Base-by-base conservation (phyloP, 2,113 vertebrate genomes). In the Platichthys flesus region DNA sequence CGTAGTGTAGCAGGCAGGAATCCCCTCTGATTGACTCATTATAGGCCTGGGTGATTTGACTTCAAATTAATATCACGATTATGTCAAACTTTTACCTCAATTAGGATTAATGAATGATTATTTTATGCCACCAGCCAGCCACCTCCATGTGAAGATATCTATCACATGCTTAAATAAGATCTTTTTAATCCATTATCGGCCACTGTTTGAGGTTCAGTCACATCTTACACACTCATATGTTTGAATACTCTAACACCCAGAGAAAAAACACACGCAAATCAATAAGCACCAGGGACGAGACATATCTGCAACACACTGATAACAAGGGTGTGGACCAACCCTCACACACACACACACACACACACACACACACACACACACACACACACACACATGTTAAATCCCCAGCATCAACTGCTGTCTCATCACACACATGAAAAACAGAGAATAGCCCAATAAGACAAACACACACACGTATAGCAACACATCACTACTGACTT, bases 241-340 rank as follows among this genome's bases (percentile, higher is more conserved):
- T 37, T n/a, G 42, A 40, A 40, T 20, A 18, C 37, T 66, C 28
- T 51, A n/a, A 58, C 10, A 28, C 12, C 40, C n/a, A 8, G 18
- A 66, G 14, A 66, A 57, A 47, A 35, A n/a, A 60, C 71, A 52
- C 60, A 64, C 16, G 24, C 58, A 12, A 16, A 54, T 6, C 56
- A 14, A 7, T 47, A 58, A 59, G n/a, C n/a, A 23, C 63, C 35
- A 1, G 45, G 18, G 6, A 31, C 31, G 1, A 51, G 60, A 4
- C 31, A 66, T 63, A 84, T 90, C 88, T 93, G 91, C 56, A 65
- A 59, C 63, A 20, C 40, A 52, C 83, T 87, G 91, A 93, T 92
- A 92, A 91, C 81, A 76, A 10, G 89, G 90, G 91, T 59, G 91
- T 85, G 89, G 75, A 64, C 75, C 9, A 2, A 23, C n/a, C 55